Evolutionary conservation across 2,888 invertebrate genomes (phyloP), one percentile per base, ranked within the genome.

Genomic region (Tribolium freemani): DNA sequence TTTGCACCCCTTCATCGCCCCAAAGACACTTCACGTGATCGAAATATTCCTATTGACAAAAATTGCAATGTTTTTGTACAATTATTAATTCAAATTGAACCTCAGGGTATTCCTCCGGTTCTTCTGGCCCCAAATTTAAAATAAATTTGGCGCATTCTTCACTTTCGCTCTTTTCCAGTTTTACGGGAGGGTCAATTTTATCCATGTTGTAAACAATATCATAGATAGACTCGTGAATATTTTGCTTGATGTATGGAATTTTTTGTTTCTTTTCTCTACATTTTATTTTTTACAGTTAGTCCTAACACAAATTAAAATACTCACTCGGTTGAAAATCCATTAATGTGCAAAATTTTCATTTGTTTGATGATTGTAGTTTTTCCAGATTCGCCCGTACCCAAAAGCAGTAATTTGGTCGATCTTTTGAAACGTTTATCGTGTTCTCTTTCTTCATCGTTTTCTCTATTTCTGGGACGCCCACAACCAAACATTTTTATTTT

Each of bases 281-380:
- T 54, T 30, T 69, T 64, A 3, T 11, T 44, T 46, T n/a, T 26
- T 26, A 3, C 0, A 26, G 0, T 26, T 26, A 3, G 0, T 26
- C 5, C 2, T 26, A 3, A 26, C 3, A 5, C 1, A 26, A 26
- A 26, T 2, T 3, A n/a, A 26, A 38, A 48, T 13, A 48, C 88
- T 88, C 88, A 94, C 94, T 90, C 89, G 10, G 91, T 88, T 10
- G 91, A 90, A 79, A 93, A 95, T 61, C 94, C 95, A 82, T 93
- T 91, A 3, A 94, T 91, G 81, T 95, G 94, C 48, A 95, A 86
- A 78, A 95, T 95, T 84, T 92, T 93, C 95, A 95, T 95, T 86
- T 95, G 95, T 82, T 95, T 95, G 20, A 95, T 91, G 10, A 95
- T 93, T 0, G 95, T 95, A 0, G 95, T 95, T 84, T 95, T 95